A percentile compares a stretch with the other conserved stretches of the same genome.
phyloP scores from a whole-genome alignment of 1,140 invertebrate species.

The Zaprionus capensis region DNA sequence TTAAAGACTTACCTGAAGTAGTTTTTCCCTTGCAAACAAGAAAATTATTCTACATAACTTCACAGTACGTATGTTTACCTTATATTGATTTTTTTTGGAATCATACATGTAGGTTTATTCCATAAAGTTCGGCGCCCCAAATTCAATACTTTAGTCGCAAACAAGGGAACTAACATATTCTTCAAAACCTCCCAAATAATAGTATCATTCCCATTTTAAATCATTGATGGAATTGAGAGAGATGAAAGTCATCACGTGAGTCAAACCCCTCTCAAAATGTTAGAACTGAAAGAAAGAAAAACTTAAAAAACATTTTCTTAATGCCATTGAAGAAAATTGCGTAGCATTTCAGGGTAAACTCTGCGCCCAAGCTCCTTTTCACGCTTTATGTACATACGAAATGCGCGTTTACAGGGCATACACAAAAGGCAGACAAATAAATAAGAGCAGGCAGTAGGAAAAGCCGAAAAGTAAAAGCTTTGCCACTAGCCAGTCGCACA shows the following conservation, averaged over 20 bases:
- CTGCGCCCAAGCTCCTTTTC: background rate
- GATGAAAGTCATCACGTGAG: too few species aligned
- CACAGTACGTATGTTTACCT: background rate
- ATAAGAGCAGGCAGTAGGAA: constrained; percentile 62
- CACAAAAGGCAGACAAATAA: constrained; percentile 39
- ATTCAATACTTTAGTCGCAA: background rate
- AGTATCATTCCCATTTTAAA: background rate
- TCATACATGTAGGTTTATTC: background rate
- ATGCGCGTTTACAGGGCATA: constrained; percentile 30
- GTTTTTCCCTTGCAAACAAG: too few species aligned
- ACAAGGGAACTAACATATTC: background rate
- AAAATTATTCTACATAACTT: too few species aligned
- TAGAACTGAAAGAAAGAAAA: background rate
- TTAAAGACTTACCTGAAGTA: too few species aligned
- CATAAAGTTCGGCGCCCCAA: too few species aligned
- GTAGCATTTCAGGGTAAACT: background rate
- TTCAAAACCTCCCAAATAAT: background rate
- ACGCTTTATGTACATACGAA: background rate
- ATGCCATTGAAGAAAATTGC: constrained; percentile 4
- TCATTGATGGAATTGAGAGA: background rate
- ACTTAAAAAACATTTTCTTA: constrained; percentile 3
- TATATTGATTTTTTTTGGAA: background rate
- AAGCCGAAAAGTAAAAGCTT: constrained; percentile 80
- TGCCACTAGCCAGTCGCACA: constrained; percentile 60
- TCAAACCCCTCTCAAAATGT: background rate